Evolutionary conservation across 2,113 vertebrate species (phyloP), one percentile per base, ranked within the genome.

Genomic region (Corythornis madagascariensis): DNA sequence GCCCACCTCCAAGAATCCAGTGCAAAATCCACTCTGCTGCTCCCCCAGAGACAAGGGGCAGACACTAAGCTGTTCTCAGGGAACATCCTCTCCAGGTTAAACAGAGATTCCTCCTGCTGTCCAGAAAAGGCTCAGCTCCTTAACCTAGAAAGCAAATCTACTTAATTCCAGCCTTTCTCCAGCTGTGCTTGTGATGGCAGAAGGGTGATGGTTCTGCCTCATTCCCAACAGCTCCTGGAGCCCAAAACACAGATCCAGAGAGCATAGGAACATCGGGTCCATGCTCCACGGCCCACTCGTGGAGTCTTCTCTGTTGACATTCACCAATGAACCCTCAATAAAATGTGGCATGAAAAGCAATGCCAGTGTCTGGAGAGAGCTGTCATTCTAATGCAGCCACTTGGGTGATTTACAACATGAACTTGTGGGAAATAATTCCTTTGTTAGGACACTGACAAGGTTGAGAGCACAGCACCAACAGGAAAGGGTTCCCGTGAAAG

Each of bases 211-310:
- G 20, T 8, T 57, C 33, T 19, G 57, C 65, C 78, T 74, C 42
- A 10, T 9, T 42, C 79, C n/a, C 67, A 52, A 5, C 24, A 28
- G 71, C 53, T 85, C 61, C 89, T 12, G 10, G 28, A 47, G 29
- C 6, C 57, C 2, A 8, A 28, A 26, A 24, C 6, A 4, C 53
- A 26, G 9, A 15, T 10, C n/a, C 75, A 63, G 13, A 83, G 81
- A 43, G 52, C 53, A 53, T 0, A 0, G 45, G 25, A 63, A 45
- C 71, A 8, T 2, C 25, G 43, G 69, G 65, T 8, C 17, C 3
- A 5, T 8, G 69, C 25, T 56, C 24, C 35, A 15, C 7, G 1
- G 63, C 0, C 6, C 13, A 2, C 6, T n/a, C n/a, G 6, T 0
- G 0, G 14, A 33, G 47, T 5, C 35, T 43, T 42, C 56, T 42